phyloP scores from a whole-genome alignment of 1,140 invertebrate genomes.

The Micrasema longulum region DNA sequence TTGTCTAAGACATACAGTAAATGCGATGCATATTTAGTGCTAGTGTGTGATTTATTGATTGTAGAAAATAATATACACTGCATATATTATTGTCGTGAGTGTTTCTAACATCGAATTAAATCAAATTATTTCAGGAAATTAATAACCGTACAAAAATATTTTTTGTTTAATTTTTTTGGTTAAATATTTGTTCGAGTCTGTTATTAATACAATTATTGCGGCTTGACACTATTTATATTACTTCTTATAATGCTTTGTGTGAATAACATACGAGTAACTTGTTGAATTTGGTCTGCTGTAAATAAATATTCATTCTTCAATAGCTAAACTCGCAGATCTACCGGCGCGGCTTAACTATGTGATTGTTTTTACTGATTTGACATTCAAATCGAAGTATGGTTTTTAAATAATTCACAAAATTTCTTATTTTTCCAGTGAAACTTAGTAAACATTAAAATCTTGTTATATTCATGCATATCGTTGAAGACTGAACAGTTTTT shows the following conservation, averaged over 20 bases:
- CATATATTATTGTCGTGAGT: no score
- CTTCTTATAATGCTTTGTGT: no score
- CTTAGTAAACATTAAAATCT: not conserved
- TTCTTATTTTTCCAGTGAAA: not conserved
- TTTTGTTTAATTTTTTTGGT: no score
- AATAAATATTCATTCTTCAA: constrained; percentile 1
- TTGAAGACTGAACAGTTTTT: constrained; percentile 20
- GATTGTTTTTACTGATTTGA: no score
- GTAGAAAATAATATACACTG: not conserved
- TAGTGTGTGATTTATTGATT: constrained; percentile 40
- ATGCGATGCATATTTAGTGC: constrained; percentile 31
- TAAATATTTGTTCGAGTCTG: no score
- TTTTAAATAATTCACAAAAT: no score
- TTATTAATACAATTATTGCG: no score
- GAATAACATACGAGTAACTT: not conserved
- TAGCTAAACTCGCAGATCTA: not conserved
- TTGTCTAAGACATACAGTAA: constrained; percentile 32
- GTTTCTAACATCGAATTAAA: no score
- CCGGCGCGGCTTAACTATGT: not conserved
- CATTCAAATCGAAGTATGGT: no score
- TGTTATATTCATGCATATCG: constrained; percentile 29
- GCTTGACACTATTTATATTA: no score
- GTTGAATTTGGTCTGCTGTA: not conserved
- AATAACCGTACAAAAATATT: no score
- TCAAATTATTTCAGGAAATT: no score